Base-by-base conservation (phyloP, 2,888 invertebrate genomes). In the Orchesella flavescens region DNA sequence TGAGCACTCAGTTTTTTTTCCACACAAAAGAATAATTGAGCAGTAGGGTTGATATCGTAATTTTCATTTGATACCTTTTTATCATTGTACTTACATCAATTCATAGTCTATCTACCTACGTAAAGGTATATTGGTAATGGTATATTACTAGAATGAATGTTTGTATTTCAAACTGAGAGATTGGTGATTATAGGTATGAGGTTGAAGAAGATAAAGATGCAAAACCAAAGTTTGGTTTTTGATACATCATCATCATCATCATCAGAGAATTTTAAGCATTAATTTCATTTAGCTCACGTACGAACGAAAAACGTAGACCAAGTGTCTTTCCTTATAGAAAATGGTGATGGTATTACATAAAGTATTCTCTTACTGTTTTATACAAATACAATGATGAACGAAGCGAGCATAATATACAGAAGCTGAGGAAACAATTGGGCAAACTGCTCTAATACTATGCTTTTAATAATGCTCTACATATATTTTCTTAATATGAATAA, bases 211-310 rank as follows among this genome's bases (percentile, higher is more conserved):
- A 59, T 19, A 2, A n/a, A 59, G 19, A 59, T 21, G n/a, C 17
- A 80, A 53, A 72, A 65, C 73, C 73, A 77, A 69, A 46, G 46
- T 77, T 77, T 69, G 34, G 59, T 53, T 53, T 59, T 77, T 77
- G 34, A 34, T 80, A 55, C 73, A 72, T 72, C 72, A 17, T 72
- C 57, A 72, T 72, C 57, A 19, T 44, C 23, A 44, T 61, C 69
- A 77, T 61, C 61, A 44, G 59, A 61, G 73, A 24, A 59, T 44
- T 66, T 77, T 69, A 57, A 21, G 59, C 65, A 59, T 61, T 59
- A 57, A 72, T 59, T 71, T 72, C 72, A 55, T 72, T 65, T 79
- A 63, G n/a, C 19, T 79, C 79, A 72, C 72, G 76, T 76, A 72
- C 65, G 46, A 21, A 68, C n/a, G n/a, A 63, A 71, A 71, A 34